Base-by-base conservation (phyloP, 2,888 invertebrate genomes). In the Eueremaeus valkanovi region DNA sequence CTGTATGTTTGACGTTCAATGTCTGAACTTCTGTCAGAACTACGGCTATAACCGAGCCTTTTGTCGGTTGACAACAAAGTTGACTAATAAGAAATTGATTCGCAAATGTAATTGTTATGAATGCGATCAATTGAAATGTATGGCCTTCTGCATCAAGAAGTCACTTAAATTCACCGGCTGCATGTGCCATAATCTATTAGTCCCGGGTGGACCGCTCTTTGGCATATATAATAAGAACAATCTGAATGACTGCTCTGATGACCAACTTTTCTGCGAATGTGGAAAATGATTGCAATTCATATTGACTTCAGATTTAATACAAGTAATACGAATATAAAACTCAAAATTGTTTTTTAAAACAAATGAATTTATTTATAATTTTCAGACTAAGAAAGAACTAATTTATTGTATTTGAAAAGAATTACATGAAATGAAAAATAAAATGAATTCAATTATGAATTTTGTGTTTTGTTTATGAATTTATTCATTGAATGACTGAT, bases 71-170 rank as follows among this genome's bases (percentile, higher is more conserved):
- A 31, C 61, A 8, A 18, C 55, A 18, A 11, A 31, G 31, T 27
- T 61, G 27, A 9, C 61, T 24, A 61, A 61, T 9, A 29, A 31
- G 11, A 3, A 29, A 18, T n/a, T n/a, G n/a, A n/a, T n/a, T n/a
- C 8, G 31, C 6, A 27, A 16, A 9, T 61, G 61, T 31, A 24
- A 61, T 33, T 61, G 61, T 31, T 27, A 61, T 61, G 61, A 61
- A 61, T 61, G 61, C 61, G 61, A 61, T 61, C 61, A 29, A 31
- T 61, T 61, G 27, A 61, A 61, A 61, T 61, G 61, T 61, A 61
- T 61, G 33, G 8, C 29, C 18, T 61, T 31, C 31, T 61, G 61
- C 18, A 31, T 11, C 5, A 61, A 61, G n/a, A 27, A 61, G 9
- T 31, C 29, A 8, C 16, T 27, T 11, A 21, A 61, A 27, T 61